phyloP scores from a whole-genome alignment of 1,140 invertebrate species.

The Ceratina australensis region DNA sequence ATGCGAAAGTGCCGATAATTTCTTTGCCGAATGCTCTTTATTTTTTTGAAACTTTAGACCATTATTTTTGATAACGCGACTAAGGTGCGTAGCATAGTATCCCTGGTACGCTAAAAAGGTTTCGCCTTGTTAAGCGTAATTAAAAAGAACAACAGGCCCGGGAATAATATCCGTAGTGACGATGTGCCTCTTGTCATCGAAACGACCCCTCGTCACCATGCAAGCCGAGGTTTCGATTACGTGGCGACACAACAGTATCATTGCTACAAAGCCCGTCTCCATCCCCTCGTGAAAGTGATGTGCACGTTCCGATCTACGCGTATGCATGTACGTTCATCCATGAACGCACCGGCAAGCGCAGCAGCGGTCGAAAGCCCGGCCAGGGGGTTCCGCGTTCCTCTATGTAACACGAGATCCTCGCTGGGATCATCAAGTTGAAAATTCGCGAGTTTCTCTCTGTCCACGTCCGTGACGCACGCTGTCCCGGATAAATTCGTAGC shows the following conservation, averaged over 20 bases:
- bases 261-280: conserved; percentile 67
- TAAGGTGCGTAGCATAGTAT: too few species aligned
- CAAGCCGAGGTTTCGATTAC: conserved; percentile 65
- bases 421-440: conserved; percentile 37
- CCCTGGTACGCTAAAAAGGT: background rate
- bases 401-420: conserved; percentile 53
- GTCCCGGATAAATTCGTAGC: conserved; percentile 4
- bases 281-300: conserved; percentile 29
- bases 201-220: conserved; percentile 49
- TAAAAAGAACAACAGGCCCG: background rate
- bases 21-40: background rate
- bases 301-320: conserved; percentile 7
- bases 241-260: conserved; percentile 67
- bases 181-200: conserved; percentile 41
- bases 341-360: too few species aligned
- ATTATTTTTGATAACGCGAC: background rate
- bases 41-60: background rate
- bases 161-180: conserved; percentile 19
- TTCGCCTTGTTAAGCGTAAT: background rate
- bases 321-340: conserved; percentile 32
- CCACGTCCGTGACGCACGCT: conserved; percentile 4
- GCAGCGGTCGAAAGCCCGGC: conserved; percentile 26
- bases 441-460: conserved; percentile 41
- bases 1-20: background rate
- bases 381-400: conserved; percentile 36